Conservation (phyloP, 2,797 vertebrate species). For the Melanotaenia boesemani region DNA sequence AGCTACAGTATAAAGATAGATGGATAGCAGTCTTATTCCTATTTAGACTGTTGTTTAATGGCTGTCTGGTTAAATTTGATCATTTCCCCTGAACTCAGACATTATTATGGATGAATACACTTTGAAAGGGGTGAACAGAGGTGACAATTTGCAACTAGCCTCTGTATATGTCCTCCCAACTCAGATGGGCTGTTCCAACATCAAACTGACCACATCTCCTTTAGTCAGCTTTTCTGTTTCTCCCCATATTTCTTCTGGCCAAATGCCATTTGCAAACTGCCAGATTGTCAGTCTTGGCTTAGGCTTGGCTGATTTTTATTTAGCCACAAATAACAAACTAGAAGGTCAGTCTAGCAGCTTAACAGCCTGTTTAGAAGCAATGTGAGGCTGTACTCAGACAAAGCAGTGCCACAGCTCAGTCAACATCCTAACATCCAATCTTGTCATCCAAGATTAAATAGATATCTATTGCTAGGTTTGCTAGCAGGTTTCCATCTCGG, state of each 20-base stretch:
- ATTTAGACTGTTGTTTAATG: too few species aligned
- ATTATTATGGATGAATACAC: too few species aligned
- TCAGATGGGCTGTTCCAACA: background rate
- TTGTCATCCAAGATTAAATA: background rate
- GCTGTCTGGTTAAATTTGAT: too few species aligned
- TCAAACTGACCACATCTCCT: background rate
- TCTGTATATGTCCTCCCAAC: background rate
- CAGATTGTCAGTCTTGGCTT: background rate
- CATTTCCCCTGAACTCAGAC: too few species aligned
- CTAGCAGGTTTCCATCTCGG: too few species aligned
- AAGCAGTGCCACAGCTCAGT: background rate
- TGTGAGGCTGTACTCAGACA: background rate
- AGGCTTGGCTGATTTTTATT: background rate
- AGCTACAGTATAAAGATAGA: too few species aligned
- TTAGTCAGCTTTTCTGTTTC: background rate
- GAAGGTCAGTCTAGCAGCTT: background rate
- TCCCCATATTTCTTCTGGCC: background rate
- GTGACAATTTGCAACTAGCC: too few species aligned
- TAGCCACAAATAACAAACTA: background rate
- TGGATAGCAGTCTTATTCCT: too few species aligned
- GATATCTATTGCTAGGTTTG: background rate
- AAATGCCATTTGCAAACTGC: background rate
- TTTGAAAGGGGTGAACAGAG: too few species aligned
- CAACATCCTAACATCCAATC: background rate
- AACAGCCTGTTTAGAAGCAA: slow-evolving; percentile 1